Base-by-base conservation (phyloP, 2,113 vertebrate genomes). In the Daphoenositta chrysoptera region DNA sequence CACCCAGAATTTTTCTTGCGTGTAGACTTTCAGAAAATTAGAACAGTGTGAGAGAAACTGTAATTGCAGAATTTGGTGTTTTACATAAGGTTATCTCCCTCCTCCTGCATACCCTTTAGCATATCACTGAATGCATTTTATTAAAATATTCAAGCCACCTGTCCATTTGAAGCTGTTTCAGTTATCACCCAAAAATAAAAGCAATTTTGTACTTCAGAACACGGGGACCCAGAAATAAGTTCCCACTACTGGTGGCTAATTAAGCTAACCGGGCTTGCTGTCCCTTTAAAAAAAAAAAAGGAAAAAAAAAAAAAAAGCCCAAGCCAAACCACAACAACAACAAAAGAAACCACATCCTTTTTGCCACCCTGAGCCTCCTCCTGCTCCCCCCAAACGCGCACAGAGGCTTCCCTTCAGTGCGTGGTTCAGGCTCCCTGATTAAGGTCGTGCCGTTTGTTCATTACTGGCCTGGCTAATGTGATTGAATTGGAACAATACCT, bases 401-500 rank as follows among this genome's bases (percentile, higher is more conserved):
- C 81, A 83, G 56, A 92, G 65, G 35, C 94, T 94, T 95, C 96
- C 97, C 93, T 91, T 90, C 92, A 63, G 51, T 72, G 95, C 97
- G 96, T 97, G 97, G 98, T 83, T 88, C 96, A 97, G 97, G 96
- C 98, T 95, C 95, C 94, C 97, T 98, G 99, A 99, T 99, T 98
- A 99, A 99, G 99, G 99, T 99, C 98, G 98, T 97, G 94, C 97
- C 73, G 97, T 98, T 98, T 98, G 98, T 98, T 98, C 98, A 97
- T 98, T 97, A 98, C 98, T 98, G 98, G 98, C 97, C 99, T 98
- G 98, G 98, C 98, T 99, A 98, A 99, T 98, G 98, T 98, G 98
- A 99, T 98, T 99, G 99, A 98, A 99, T 98, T 98, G 98, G 98
- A 99, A 99, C 98, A 99, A 99, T 99, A 98, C 98, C 98, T 99